phyloP scores from a whole-genome alignment of 2,888 invertebrate species.

The Cephonodes hylas region DNA sequence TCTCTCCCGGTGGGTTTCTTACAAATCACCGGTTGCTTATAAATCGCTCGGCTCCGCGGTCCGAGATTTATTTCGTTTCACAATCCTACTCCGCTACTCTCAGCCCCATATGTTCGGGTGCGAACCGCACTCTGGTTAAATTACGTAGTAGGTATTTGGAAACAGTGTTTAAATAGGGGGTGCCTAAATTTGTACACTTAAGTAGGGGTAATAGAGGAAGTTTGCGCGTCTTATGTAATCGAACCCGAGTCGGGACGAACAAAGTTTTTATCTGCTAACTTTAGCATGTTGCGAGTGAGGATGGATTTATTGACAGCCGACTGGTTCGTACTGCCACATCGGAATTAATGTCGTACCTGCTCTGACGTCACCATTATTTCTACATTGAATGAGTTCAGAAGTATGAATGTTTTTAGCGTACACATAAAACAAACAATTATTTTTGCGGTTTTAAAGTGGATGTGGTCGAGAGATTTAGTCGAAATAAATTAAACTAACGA shows the following conservation, averaged over 20 bases:
- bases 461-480: not conserved
- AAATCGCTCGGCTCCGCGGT: conserved; percentile 60
- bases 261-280: conserved; percentile 70
- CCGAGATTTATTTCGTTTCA: conserved; percentile 63
- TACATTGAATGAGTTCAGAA: too few relatives aligned
- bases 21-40: conserved; percentile 71
- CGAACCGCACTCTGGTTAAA: conserved; percentile 63
- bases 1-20: conserved; percentile 59
- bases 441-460: not conserved
- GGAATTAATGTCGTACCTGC: not conserved
- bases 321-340: conserved; percentile 24
- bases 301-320: conserved; percentile 59
- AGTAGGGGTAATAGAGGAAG: conserved; percentile 61
- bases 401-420: too few relatives aligned
- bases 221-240: conserved; percentile 63
- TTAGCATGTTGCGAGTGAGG: conserved; percentile 52
- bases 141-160: conserved; percentile 65
- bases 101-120: conserved; percentile 40
- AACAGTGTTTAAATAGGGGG: conserved; percentile 63
- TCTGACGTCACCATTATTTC: not conserved
- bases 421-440: not conserved
- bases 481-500: not conserved
- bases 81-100: conserved; percentile 26
- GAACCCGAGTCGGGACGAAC: conserved; percentile 54
- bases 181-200: conserved; percentile 59